A percentile compares a stretch with the other conserved stretches of the same genome.
Evolutionary conservation across 2,797 vertebrate genomes (phyloP).

Genomic region (Zonotrichia albicollis): DNA sequence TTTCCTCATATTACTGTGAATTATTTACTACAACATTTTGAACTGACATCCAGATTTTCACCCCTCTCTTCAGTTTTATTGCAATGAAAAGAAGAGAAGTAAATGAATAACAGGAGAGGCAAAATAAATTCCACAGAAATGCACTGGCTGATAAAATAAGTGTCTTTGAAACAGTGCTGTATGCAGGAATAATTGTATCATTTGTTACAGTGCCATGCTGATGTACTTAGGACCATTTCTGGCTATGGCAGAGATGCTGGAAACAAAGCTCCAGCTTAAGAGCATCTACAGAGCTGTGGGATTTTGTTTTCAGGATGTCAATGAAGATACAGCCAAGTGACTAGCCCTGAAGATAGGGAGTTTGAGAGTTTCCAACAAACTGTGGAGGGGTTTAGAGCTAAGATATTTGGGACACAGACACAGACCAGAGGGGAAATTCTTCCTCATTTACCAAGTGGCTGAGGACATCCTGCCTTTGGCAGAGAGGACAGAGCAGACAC

Average conservation of each 20-base stretch:
- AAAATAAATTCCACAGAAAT: conserved; percentile 60
- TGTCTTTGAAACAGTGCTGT: conserved; percentile 47
- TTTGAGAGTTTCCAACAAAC: background rate
- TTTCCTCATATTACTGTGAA: conserved; percentile 50
- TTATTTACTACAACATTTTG: conserved; percentile 65
- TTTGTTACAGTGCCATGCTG: conserved; percentile 46
- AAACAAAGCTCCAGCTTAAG: conserved; percentile 25
- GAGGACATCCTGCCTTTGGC: background rate
- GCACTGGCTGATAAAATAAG: conserved; percentile 60
- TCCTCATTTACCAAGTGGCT: background rate
- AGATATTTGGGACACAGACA: background rate
- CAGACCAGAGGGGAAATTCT: background rate
- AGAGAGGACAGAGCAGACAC: background rate
- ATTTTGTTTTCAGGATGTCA: background rate
- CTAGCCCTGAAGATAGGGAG: background rate
- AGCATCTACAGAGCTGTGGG: background rate
- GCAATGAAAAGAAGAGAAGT: conserved; percentile 62
- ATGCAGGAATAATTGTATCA: conserved; percentile 56
- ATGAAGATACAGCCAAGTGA: background rate
- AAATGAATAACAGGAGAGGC: conserved; percentile 58
- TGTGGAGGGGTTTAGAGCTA: background rate
- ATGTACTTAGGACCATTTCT: conserved; percentile 19
- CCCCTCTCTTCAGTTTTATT: conserved; percentile 52
- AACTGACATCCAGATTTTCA: conserved; percentile 48
- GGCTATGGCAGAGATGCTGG: background rate